Evolutionary conservation across 2,113 vertebrate species (phyloP).

Genomic region (Scophthalmus maximus): DNA sequence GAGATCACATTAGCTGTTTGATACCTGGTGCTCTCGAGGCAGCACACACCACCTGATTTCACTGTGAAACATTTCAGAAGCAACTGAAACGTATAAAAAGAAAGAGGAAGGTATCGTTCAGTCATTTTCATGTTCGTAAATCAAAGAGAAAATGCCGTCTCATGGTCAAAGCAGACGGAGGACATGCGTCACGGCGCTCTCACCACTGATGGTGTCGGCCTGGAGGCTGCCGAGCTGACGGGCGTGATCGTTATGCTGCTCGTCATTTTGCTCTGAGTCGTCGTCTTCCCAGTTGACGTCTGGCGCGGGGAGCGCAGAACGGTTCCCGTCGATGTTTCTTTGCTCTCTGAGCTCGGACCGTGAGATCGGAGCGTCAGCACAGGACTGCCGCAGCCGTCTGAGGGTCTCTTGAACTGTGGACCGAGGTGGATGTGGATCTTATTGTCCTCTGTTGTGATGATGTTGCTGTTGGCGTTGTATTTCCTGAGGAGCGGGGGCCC

Average conservation of each 20-base stretch:
- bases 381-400: conserved; percentile 77
- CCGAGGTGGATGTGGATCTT: conserved; percentile 98
- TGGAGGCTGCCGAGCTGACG: conserved; percentile 83
- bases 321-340: conserved; percentile 85
- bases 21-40: conserved; percentile 79
- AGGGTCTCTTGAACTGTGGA: conserved; percentile 86
- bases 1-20: conserved; percentile 25
- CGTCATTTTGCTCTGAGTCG: conserved; percentile 87
- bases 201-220: conserved; percentile 89
- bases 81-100: conserved; percentile 79
- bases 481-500: conserved; percentile 82
- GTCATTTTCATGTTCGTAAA: conserved; percentile 29
- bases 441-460: conserved; percentile 96
- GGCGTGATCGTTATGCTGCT: conserved; percentile 97
- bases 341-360: conserved; percentile 81
- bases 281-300: conserved; percentile 59
- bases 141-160: neutral
- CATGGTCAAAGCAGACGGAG: neutral
- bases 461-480: conserved; percentile 89
- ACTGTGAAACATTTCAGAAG: conserved; percentile 72
- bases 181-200: conserved; percentile 67
- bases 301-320: conserved; percentile 88
- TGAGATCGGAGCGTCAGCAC: conserved; percentile 85
- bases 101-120: conserved; percentile 47
- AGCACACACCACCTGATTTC: conserved; percentile 75